Evolutionary conservation across 2,888 invertebrate genomes (phyloP), one percentile per base, ranked within the genome.

Genomic region (Tachina lurida): DNA sequence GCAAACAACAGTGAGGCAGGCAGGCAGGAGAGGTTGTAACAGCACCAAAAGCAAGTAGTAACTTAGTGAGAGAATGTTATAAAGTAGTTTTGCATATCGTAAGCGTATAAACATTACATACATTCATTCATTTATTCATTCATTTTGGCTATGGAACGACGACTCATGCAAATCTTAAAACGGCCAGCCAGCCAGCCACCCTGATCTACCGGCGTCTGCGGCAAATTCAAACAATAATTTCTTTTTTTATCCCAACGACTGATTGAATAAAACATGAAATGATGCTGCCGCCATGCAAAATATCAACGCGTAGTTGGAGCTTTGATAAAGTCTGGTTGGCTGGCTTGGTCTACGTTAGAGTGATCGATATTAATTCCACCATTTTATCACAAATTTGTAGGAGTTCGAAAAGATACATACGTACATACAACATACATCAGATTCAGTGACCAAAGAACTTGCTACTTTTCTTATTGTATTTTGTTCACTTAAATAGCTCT

Each of bases 181-280:
- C 58, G 60, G 19, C 54, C 79, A 63, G 54, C 65, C 54, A 75
- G 19, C 45, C 73, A 49, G 43, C 60, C 22, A 65, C 56, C 65
- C 41, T 58, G 39, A 67, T 84, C 73, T 67, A 74, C 76, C 84
- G 84, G 85, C 86, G 86, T 86, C 76, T 86, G 79, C 86, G 86
- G 86, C 73, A 80, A 68, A 71, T 67, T 80, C 79, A 86, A 86
- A 86, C 75, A 75, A 79, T 63, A 82, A 82, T 75, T 81, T 62
- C 62, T 75, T 82, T 79, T n/a, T 79, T 83, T 80, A 83, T 83
- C 79, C 75, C 31, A 83, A 80, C 83, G 83, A 80, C 63, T 86
- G 86, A 86, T 86, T 86, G 86, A 86, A 80, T 80, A 80, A 83
- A 86, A 84, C 87, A 86, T 86, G 83, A 86, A 86, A 79, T 79